phyloP scores from a whole-genome alignment of 2,113 vertebrate species.

The Apus apus region DNA sequence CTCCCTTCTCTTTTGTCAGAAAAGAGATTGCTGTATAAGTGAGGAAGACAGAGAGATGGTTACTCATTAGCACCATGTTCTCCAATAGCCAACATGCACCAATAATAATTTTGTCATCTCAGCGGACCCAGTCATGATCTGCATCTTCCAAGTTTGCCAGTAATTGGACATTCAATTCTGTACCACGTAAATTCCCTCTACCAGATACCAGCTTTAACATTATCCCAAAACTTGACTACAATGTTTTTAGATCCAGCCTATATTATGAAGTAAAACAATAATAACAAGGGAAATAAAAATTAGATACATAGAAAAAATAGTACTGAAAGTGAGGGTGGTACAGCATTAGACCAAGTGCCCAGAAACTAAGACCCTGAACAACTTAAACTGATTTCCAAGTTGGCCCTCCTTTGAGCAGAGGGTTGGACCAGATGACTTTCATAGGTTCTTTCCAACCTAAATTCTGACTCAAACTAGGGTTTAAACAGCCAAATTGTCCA shows the following conservation, averaged over 20 bases:
- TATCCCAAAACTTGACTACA: not conserved
- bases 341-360: not conserved
- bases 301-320: not conserved
- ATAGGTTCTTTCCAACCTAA: not conserved
- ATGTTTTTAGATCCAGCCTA: not conserved
- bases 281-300: not conserved
- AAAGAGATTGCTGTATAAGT: not conserved
- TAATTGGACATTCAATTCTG: not conserved
- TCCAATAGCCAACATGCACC: not conserved
- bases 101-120: not conserved
- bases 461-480: not conserved
- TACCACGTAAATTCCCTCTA: not conserved
- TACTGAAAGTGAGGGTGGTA: not conserved
- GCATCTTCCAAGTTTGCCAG: not conserved
- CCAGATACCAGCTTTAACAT: not conserved
- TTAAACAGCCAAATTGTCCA: not conserved
- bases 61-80: rapidly evolving
- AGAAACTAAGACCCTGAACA: not conserved
- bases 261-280: not conserved
- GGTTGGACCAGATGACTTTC: not conserved
- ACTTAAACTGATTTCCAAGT: not conserved
- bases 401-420: not conserved
- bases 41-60: not conserved
- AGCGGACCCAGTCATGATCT: not conserved
- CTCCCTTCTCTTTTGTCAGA: not conserved